Evolutionary conservation across 2,797 vertebrate species (phyloP).

Genomic region (Hylomyscus alleni): DNA sequence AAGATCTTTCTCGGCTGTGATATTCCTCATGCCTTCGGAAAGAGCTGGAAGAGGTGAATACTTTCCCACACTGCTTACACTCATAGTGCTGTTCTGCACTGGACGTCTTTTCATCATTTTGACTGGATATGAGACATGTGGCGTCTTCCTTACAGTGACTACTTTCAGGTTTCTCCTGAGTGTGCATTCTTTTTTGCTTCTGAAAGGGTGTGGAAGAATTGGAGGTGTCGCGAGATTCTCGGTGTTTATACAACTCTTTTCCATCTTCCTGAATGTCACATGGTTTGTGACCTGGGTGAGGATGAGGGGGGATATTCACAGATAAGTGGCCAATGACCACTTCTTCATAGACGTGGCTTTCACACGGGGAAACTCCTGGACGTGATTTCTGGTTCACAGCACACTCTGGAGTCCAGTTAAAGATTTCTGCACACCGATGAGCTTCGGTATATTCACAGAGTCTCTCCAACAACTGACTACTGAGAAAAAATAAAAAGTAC

Average conservation of each 20-base stretch:
- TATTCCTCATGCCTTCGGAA: not conserved
- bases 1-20: conserved; percentile 44
- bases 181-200: not conserved
- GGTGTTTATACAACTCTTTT: not conserved
- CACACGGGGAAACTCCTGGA: not conserved
- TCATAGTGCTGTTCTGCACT: not conserved
- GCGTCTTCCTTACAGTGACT: not conserved
- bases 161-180: not conserved
- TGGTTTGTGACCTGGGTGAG: not conserved
- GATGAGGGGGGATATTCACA: not conserved
- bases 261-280: not conserved
- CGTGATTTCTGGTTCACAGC: not conserved
- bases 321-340: not conserved
- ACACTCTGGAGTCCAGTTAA: not conserved
- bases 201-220: not conserved
- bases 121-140: not conserved
- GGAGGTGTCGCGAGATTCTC: not conserved
- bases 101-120: not conserved
- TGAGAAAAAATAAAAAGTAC: not conserved
- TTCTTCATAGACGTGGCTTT: not conserved
- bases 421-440: not conserved
- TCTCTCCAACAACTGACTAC: not conserved
- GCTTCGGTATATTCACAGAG: not conserved
- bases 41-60: not conserved
- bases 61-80: conserved; percentile 7